A percentile compares a stretch with the other conserved stretches of the same genome.
Evolutionary conservation across 1,140 invertebrate species (phyloP).

Genomic region (Xylocopa sonorina): DNA sequence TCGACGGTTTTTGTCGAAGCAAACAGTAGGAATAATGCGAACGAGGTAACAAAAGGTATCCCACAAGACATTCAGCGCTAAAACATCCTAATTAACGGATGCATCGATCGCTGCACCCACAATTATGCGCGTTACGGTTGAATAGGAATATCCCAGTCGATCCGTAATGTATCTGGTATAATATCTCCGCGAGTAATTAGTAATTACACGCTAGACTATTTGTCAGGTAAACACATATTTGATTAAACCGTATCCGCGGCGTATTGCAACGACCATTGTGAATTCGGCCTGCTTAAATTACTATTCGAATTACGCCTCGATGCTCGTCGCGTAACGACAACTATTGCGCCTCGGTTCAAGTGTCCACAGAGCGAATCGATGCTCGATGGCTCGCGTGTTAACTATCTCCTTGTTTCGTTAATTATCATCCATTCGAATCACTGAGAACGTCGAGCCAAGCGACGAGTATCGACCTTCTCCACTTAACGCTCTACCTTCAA

Average conservation of each 20-base stretch:
- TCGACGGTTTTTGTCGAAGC: background rate
- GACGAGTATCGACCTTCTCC: no score
- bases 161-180: conserved; percentile 32
- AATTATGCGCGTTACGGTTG: background rate
- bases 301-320: conserved; percentile 39
- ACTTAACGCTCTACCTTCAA: no score
- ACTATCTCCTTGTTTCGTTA: background rate
- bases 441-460: background rate
- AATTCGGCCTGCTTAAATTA: conserved; percentile 55
- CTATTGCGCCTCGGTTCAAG: conserved; percentile 17
- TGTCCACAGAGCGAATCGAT: conserved; percentile 12
- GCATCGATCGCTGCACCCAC: background rate
- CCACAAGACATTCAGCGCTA: background rate
- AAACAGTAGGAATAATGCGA: background rate
- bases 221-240: conserved; percentile 56
- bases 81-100: conserved; percentile 1
- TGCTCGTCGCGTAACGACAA: background rate
- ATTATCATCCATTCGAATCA: background rate
- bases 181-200: conserved; percentile 53
- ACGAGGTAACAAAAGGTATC: background rate
- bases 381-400: background rate
- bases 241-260: conserved; percentile 45
- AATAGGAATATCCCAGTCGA: conserved; percentile 23
- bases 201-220: conserved; percentile 59
- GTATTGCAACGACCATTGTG: conserved; percentile 52